Evolutionary conservation across 92 coral and sea anemone species (phyloP), one percentile per base, ranked within the genome.

Genomic region (Diadumene lineata): DNA sequence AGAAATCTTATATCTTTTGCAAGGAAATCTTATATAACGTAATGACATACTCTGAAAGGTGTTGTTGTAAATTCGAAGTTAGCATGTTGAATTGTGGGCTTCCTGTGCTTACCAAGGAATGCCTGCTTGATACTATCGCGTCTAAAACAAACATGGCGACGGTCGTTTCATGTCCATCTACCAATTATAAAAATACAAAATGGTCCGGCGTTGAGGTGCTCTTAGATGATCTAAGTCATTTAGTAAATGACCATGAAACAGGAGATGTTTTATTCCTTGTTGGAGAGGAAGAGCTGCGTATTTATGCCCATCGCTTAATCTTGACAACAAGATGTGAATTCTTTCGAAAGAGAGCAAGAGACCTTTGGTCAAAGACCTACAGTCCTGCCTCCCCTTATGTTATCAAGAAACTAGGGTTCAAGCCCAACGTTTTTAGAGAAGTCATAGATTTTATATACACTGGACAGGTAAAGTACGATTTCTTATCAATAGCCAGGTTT

Each of bases 401-500:
- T 11, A 77, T 88, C 7, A 83, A 82, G 38, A 87, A 93, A 72
- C 68, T 85, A 21, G 87, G 84, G 10, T 88, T 82, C 68, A 74
- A 84, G 60, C 76, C 91, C 0, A 88, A 85, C 68, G 96, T 92
- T n/a, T 94, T 94, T 53, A 78, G 82, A 56, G 93, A 94, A 29
- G 98, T 94, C 29, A 76, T 94, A 1, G 70, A 76, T 64, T 94
- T 87, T 71, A 70, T 92, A 23, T 94, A 94, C 58, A 88, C 98
- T 18, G 97, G 98, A 78, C 88, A 92, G 92, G 98, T 94, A 72
- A 38, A 38, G 13, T 38, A n/a, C n/a, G n/a, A n/a, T n/a, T n/a
- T n/a, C n/a, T n/a, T n/a, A n/a, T n/a, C n/a, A n/a, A n/a, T n/a
- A n/a, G n/a, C n/a, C n/a, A n/a, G n/a, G n/a, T n/a, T n/a, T n/a